Conservation (phyloP, 2,797 vertebrate species). For the Thunnus albacares region DNA sequence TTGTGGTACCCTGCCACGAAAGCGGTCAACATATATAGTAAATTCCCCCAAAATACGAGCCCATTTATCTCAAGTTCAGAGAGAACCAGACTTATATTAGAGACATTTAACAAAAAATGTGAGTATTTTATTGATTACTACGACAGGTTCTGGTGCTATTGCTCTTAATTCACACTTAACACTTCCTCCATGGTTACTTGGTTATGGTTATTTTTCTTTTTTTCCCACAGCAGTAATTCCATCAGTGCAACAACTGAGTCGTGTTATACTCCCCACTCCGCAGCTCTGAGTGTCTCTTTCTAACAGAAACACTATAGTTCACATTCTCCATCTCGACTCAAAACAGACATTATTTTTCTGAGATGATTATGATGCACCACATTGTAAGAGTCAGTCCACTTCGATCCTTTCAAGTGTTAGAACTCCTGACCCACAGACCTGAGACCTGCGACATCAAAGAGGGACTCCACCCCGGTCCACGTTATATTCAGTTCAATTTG, state of each 20-base stretch:
- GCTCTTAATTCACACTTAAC: background rate
- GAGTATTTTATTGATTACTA: background rate
- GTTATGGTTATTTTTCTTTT: too few species aligned
- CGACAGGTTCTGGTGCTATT: background rate
- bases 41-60: background rate
- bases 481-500: too few species aligned
- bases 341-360: background rate
- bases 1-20: background rate
- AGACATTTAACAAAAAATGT: too few species aligned
- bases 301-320: background rate
- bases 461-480: too few species aligned
- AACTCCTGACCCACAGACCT: too few species aligned
- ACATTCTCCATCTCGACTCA: too few species aligned
- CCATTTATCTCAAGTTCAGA: constrained; percentile 12
- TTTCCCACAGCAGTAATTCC: background rate
- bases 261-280: background rate
- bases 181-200: background rate
- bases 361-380: background rate
- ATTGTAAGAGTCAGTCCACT: background rate
- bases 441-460: too few species aligned
- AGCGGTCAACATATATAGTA: constrained; percentile 3
- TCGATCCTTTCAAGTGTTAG: too few species aligned
- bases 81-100: background rate
- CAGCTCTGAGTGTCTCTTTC: background rate
- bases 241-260: background rate